Percentiles rank a stretch among this genome's conserved stretches.
phyloP scores from a whole-genome alignment of 2,113 vertebrate genomes.

The Scomber scombrus region DNA sequence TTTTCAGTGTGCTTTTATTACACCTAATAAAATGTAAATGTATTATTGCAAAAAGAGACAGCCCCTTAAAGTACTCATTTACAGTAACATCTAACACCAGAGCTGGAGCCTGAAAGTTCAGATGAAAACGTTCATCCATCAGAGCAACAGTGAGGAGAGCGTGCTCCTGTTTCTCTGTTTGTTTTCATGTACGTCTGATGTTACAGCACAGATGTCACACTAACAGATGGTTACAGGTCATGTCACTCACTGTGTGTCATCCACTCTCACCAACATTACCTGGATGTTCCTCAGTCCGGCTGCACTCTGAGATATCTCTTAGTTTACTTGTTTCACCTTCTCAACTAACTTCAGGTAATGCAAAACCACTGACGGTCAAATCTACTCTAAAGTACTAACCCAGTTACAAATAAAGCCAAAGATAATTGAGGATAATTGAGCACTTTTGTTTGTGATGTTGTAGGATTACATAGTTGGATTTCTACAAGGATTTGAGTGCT shows the following conservation, averaged over 20 bases:
- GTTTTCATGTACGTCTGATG: neutral
- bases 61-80: neutral
- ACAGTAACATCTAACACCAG: slow-evolving; percentile 5
- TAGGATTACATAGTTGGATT: too few species aligned
- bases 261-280: neutral
- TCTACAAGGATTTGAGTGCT: too few species aligned
- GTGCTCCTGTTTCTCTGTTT: neutral
- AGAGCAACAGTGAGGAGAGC: too few species aligned
- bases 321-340: too few species aligned
- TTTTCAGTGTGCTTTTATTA: neutral
- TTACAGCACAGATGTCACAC: neutral
- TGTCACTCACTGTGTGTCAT: neutral
- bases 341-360: too few species aligned
- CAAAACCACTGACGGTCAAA: too few species aligned
- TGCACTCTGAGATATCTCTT: too few species aligned
- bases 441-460: too few species aligned
- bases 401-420: too few species aligned
- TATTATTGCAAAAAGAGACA: neutral
- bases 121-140: neutral
- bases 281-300: neutral
- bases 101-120: neutral
- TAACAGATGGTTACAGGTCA: slow-evolving; percentile 23
- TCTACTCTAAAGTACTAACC: too few species aligned
- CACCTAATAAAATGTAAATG: slow-evolving; percentile 13
- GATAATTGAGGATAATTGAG: too few species aligned